Base-by-base conservation (phyloP, 2,888 invertebrate genomes). In the Uropetala carovei region DNA sequence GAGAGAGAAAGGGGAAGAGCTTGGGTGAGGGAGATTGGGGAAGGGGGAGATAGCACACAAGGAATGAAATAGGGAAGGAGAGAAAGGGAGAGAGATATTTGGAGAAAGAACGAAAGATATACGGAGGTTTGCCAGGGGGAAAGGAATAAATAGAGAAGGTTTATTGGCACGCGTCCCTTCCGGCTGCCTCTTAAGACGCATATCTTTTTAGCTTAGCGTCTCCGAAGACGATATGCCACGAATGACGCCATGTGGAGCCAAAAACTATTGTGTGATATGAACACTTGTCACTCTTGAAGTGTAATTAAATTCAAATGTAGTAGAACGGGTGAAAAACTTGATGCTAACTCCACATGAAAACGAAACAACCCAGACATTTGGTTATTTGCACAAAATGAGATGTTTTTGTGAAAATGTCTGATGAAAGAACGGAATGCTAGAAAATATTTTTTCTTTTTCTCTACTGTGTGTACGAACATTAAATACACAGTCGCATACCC, bases 111-210 rank as follows among this genome's bases (percentile, higher is more conserved):
- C n/a, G n/a, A n/a, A 64, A 64, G n/a, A 18, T 18, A n/a, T 18
- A n/a, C n/a, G n/a, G 7, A n/a, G 68, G 68, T 68, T 68, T 68
- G 68, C 68, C 68, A 68, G 68, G 68, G 18, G 68, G 68, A 22
- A 18, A 68, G 68, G 68, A 68, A 68, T 68, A 68, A 68, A 68
- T n/a, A 64, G 64, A 18, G 43, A 43, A 5, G 43, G 13, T n/a
- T 10, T 68, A 68, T 68, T 68, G 68, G 68, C 68, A 68, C 18
- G 68, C 68, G 68, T 68, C n/a, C 68, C 16, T 68, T 68, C 68
- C 68, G 68, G 68, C 68, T 9, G 22, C 68, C 68, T n/a, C n/a
- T n/a, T 68, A 68, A 68, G 68, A 68, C 68, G 68, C 68, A 68
- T 18, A 68, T 68, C 68, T 68, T 68, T 64, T 68, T 68, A n/a